Conservation (phyloP, 2,888 invertebrate genomes). For the Lamproptera curius region DNA sequence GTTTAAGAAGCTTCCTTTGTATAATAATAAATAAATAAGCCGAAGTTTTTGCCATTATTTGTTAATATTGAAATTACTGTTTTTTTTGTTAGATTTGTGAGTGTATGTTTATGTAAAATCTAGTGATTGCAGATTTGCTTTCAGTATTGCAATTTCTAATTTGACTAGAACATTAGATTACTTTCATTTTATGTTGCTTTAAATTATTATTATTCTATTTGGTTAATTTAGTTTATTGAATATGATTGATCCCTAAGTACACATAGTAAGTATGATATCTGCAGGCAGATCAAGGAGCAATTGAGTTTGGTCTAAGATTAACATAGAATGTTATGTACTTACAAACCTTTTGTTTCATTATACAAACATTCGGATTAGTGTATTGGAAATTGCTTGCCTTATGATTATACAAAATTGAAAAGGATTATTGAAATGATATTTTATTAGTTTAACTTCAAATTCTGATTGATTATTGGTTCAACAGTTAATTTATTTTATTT, state of each 20-base stretch:
- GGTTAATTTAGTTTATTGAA: background rate
- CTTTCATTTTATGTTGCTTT: background rate
- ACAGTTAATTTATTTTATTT: no score
- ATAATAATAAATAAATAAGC: background rate
- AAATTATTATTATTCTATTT: background rate
- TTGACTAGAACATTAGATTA: background rate
- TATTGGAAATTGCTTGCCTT: no score
- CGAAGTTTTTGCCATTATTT: background rate
- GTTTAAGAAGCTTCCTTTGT: background rate
- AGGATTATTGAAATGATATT: no score
- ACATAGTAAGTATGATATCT: slow-evolving; percentile 8
- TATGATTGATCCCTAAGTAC: slow-evolving; percentile 16
- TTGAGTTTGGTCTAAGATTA: no score
- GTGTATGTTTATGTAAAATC: background rate
- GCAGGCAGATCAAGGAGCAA: no score
- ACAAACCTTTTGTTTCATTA: no score
- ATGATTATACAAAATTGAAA: no score
- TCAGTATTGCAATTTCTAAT: background rate
- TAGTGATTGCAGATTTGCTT: background rate
- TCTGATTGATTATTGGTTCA: no score
- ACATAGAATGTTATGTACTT: no score
- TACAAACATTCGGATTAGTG: no score
- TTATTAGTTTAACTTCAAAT: no score
- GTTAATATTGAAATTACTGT: background rate
- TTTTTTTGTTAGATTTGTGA: background rate